Evolutionary conservation across 2,113 vertebrate species (phyloP), one percentile per base, ranked within the genome.

Genomic region (Mionectes macconnelli): DNA sequence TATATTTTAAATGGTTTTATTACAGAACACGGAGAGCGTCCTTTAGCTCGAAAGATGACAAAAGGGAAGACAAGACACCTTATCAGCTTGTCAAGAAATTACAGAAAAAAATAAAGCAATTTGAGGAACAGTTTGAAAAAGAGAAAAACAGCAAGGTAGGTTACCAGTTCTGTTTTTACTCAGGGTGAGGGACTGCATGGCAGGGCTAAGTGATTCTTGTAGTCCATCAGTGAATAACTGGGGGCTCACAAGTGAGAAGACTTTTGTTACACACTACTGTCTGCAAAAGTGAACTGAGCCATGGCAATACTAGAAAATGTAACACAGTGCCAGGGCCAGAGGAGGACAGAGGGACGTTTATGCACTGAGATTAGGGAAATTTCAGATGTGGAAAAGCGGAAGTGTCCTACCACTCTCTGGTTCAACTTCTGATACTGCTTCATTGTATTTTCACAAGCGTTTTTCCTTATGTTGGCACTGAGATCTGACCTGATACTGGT

Each of bases 91-190:
- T 99, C 91, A 99, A 99, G 97, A 99, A 99, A 97, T 98, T 99
- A 76, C 99, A 99, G 96, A 99, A 99, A 98, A 99, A 99, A 97
- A 99, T 99, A 82, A 99, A 99, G 75, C 99, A 99, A 96, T 99
- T 99, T 97, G 99, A 99, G 68, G 99, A 99, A 95, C 99, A 99
- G 66, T 99, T 99, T 98, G 99, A 99, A 97, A 99, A 99, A 86
- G 99, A 99, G 96, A 99, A 98, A 93, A 99, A 99, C 97, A 98
- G 98, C 76, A 99, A 99, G 98, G 99, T 99, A 91, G 86, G 92
- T 91, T 94, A 69, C 23, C 68, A 52, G 28, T 83, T 68, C 22
- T 37, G 68, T 30, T 59, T 74, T 84, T 59, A n/a, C 18, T 90
- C 8, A 10, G 55, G 6, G 16, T 62, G 44, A 79, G 53, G n/a